These are phyloP conservation scores for Schizotus pectinicornis DNA, from an alignment of 2,888 invertebrate species.

Conservation along the genomic window DNA sequence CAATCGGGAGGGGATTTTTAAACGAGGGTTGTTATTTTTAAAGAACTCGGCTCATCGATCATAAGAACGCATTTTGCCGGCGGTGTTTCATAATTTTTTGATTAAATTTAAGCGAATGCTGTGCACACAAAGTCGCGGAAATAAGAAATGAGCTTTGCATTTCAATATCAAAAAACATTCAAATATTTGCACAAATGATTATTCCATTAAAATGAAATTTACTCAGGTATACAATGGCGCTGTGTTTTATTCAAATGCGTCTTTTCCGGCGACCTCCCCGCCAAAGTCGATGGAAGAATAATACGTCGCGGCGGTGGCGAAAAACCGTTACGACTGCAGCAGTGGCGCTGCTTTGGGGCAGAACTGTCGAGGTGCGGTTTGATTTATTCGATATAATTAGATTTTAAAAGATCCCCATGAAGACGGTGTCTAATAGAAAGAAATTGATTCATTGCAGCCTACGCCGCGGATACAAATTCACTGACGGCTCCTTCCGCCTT, in stretches of 20 bases:
- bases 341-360: constrained; percentile 3
- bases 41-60: constrained; percentile 46
- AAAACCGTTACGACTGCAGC: no score
- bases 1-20: constrained; percentile 45
- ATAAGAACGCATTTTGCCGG: constrained; percentile 45
- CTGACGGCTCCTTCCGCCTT: constrained; percentile 51
- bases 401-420: constrained; percentile 46
- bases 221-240: constrained; percentile 53
- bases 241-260: constrained; percentile 51
- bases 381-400: constrained; percentile 58
- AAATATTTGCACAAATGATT: constrained; percentile 62
- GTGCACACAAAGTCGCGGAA: constrained; percentile 50
- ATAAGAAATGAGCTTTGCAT: constrained; percentile 56
- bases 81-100: constrained; percentile 57
- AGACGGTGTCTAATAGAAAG: constrained; percentile 49
- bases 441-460: constrained; percentile 52
- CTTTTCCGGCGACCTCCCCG: constrained; percentile 40
- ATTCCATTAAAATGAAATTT: constrained; percentile 62
- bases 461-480: constrained; percentile 46
- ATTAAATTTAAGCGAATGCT: constrained; percentile 59
- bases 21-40: constrained; percentile 47
- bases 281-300: constrained; percentile 56
- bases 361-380: constrained; percentile 31
- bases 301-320: constrained; percentile 49
- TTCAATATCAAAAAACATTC: constrained; percentile 60